Evolutionary conservation across 2,113 vertebrate species (phyloP).

Genomic region (Ranitomeya imitator): DNA sequence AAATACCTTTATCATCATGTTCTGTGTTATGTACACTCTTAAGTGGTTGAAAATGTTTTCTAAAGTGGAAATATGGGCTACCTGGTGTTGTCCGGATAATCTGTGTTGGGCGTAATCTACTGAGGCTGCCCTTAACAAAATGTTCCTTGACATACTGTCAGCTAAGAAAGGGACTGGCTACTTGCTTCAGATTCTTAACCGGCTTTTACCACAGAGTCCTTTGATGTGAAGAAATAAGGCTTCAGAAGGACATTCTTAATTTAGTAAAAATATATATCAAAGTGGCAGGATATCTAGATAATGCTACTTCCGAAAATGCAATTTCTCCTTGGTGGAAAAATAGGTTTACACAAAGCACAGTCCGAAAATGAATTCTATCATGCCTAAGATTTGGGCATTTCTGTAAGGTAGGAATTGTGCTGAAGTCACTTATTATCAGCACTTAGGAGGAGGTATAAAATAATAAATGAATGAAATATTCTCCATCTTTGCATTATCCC

Average conservation of each 20-base stretch:
- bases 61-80: background rate
- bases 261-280: constrained; percentile 1
- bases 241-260: background rate
- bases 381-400: background rate
- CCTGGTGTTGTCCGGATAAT: background rate
- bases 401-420: no score
- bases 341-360: background rate
- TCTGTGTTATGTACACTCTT: background rate
- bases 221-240: constrained; percentile 42
- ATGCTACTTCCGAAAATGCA: background rate
- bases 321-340: background rate
- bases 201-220: constrained; percentile 10
- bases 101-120: background rate
- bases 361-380: background rate
- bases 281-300: constrained; percentile 16
- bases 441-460: no score
- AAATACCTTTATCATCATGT: background rate
- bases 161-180: constrained; percentile 13
- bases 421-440: no score
- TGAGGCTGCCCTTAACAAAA: background rate
- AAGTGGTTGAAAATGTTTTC: background rate
- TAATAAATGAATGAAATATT: no score
- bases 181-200: constrained; percentile 4
- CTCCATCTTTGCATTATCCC: no score
- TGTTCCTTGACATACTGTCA: constrained; percentile 7